Percentiles rank a stretch among this genome's conserved stretches.
These are phyloP conservation scores for Tragopan temminckii DNA, from an alignment of 2,797 vertebrate genomes.

Conservation along the genomic window DNA sequence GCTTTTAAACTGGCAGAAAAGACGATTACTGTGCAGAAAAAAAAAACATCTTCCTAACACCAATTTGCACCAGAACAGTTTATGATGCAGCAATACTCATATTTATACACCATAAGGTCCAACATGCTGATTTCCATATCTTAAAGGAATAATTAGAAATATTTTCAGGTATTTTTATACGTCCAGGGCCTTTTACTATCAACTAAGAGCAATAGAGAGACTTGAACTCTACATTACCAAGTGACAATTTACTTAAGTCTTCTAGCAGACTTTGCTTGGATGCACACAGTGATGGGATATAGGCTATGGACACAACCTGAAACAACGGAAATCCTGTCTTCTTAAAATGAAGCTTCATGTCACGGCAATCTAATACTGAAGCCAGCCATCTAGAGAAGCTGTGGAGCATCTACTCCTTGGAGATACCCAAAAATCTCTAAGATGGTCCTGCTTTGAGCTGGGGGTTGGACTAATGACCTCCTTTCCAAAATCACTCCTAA, in stretches of 20 bases:
- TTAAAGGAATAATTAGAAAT: not conserved
- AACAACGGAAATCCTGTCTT: not conserved
- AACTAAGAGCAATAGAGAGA: not conserved
- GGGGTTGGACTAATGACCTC: not conserved
- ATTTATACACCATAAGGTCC: not conserved
- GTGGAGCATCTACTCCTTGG: not conserved
- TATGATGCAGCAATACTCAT: not conserved
- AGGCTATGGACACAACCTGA: not conserved
- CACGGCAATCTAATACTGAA: not conserved
- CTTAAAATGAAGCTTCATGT: not conserved
- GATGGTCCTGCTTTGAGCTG: not conserved
- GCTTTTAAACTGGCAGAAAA: not conserved
- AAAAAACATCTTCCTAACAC: not conserved
- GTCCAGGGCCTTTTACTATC: not conserved
- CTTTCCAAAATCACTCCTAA: not conserved
- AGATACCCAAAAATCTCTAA: not conserved
- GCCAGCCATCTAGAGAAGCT: not conserved
- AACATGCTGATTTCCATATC: not conserved
- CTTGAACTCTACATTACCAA: not conserved
- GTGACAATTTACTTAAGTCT: not conserved
- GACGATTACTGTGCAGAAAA: not conserved
- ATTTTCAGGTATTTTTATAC: not conserved
- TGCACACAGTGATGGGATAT: accelerated
- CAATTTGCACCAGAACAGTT: not conserved
- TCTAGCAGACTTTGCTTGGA: not conserved